Evolutionary conservation across 2,113 vertebrate species (phyloP).

Genomic region (Asarcornis scutulata): DNA sequence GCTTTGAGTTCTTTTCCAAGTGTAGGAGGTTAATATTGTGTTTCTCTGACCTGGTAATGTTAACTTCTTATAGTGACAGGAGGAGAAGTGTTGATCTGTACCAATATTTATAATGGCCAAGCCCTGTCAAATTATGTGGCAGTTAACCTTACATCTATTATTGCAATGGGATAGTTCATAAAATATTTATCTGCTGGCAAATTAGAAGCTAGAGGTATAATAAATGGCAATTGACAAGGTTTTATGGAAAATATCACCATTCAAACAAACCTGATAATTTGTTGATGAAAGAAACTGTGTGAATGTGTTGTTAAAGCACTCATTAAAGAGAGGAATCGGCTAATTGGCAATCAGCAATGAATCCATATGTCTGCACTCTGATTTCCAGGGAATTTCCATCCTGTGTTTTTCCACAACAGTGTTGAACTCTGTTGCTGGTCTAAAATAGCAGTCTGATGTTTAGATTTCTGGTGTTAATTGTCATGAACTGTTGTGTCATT

Average conservation of each 20-base stretch:
- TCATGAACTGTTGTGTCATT: background rate
- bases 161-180: slow-evolving; percentile 49
- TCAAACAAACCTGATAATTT: slow-evolving; percentile 31
- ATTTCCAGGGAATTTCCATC: background rate
- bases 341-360: slow-evolving; percentile 21
- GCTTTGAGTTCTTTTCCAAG: background rate
- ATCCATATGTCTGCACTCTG: background rate
- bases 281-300: slow-evolving; percentile 34
- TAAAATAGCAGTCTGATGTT: background rate
- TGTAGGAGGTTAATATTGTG: background rate
- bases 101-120: background rate
- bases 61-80: background rate
- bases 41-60: background rate
- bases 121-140: slow-evolving; percentile 21
- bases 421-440: background rate
- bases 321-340: slow-evolving; percentile 41
- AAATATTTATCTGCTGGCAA: slow-evolving; percentile 46
- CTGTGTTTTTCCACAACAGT: background rate
- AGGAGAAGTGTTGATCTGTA: background rate
- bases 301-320: slow-evolving; percentile 35
- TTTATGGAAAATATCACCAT: slow-evolving; percentile 20
- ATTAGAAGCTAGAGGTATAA: slow-evolving; percentile 37
- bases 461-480: background rate
- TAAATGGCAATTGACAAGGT: background rate
- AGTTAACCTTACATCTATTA: slow-evolving; percentile 43